phyloP scores from a whole-genome alignment of 2,888 invertebrate species.

The Eupithecia abbreviata region DNA sequence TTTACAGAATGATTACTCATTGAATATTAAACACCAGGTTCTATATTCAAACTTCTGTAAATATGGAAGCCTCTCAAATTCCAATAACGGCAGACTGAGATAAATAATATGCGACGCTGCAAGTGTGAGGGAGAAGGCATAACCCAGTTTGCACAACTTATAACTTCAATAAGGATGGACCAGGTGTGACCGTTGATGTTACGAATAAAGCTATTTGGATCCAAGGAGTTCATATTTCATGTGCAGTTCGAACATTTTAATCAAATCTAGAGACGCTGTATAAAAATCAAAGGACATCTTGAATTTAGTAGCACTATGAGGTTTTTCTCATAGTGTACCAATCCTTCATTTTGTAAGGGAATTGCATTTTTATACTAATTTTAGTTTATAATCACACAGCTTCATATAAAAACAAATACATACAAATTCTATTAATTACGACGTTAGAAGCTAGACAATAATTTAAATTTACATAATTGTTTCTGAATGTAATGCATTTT shows the following conservation, averaged over 20 bases:
- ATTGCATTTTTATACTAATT: no score
- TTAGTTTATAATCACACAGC: no score
- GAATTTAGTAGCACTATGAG: background rate
- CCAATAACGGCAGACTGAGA: constrained; percentile 65
- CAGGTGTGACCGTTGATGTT: constrained; percentile 75
- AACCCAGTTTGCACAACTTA: constrained; percentile 79
- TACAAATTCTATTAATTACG: no score
- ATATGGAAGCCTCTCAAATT: constrained; percentile 53
- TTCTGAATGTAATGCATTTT: no score
- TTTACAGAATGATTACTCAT: constrained; percentile 34
- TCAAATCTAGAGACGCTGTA: background rate
- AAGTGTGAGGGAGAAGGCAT: constrained; percentile 53
- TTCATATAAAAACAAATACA: no score
- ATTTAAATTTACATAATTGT: no score
- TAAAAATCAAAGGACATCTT: background rate
- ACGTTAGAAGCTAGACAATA: no score
- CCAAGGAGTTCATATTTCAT: constrained; percentile 35
- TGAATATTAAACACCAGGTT: constrained; percentile 37
- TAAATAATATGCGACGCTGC: constrained; percentile 57
- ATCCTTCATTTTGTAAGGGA: no score
- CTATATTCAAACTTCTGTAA: constrained; percentile 45
- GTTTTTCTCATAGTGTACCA: no score
- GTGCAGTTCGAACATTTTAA: constrained; percentile 15
- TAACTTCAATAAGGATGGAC: constrained; percentile 79
- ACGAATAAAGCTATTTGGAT: constrained; percentile 76